These are phyloP conservation scores for Iselma pallidipennis DNA, from an alignment of 2,888 invertebrate species.

Conservation along the genomic window DNA sequence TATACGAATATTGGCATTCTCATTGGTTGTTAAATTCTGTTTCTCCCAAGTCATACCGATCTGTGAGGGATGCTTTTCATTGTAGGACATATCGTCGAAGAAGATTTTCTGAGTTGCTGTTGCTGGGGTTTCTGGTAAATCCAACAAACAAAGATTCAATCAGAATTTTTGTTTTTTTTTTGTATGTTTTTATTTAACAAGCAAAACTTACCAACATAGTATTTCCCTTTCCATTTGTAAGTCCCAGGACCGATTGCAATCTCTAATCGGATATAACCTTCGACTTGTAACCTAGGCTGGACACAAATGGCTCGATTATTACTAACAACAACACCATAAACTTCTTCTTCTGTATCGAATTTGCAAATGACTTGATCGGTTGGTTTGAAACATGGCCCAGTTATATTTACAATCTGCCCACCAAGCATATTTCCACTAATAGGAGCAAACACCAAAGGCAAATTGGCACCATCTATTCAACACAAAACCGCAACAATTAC, in stretches of 20 bases:
- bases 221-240: slow-evolving; percentile 89
- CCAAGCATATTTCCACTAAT: slow-evolving; percentile 98
- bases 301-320: slow-evolving; percentile 86
- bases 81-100: slow-evolving; percentile 74
- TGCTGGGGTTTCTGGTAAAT: slow-evolving; percentile 77
- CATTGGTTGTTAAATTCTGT: slow-evolving; percentile 81
- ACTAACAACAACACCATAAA: slow-evolving; percentile 76
- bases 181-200: too few species aligned
- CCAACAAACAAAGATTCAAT: slow-evolving; percentile 1
- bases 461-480: slow-evolving; percentile 72
- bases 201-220: slow-evolving; percentile 78
- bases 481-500: background rate
- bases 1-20: slow-evolving; percentile 76
- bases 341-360: slow-evolving; percentile 77
- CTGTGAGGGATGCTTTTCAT: slow-evolving; percentile 72
- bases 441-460: slow-evolving; percentile 86
- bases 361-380: slow-evolving; percentile 78
- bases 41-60: slow-evolving; percentile 83
- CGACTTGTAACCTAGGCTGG: slow-evolving; percentile 83
- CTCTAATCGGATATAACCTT: slow-evolving; percentile 86
- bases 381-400: slow-evolving; percentile 89
- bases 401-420: slow-evolving; percentile 94
- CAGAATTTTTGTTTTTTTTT: slow-evolving; percentile 1
- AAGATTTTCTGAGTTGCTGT: slow-evolving; percentile 84
- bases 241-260: slow-evolving; percentile 81